Percentiles rank a stretch among this genome's conserved stretches.
Conservation (phyloP, 2,113 vertebrate species). For the Tupaia chinensis region DNA sequence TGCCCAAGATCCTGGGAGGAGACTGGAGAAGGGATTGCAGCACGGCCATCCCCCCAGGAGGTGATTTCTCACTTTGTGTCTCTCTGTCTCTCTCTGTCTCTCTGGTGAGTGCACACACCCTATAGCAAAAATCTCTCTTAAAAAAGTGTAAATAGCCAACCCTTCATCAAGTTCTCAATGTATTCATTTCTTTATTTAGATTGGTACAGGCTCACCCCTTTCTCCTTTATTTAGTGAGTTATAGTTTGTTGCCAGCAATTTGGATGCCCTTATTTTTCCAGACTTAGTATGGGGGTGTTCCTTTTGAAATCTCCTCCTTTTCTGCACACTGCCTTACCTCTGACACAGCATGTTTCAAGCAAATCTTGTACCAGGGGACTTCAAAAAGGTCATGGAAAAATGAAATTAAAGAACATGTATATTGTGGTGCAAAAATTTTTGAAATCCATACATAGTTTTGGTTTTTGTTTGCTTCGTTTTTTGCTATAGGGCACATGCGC, state of each 20-base stretch:
- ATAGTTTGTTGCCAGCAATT: neutral
- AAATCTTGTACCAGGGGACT: neutral
- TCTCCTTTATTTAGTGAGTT: neutral
- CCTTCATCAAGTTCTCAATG: neutral
- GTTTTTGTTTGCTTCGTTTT: too few species aligned
- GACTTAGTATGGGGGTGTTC: neutral
- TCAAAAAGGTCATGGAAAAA: too few species aligned
- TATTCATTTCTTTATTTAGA: neutral
- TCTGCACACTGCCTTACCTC: neutral
- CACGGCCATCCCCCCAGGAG: too few species aligned
- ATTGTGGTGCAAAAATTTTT: too few species aligned
- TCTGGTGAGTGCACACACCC: too few species aligned
- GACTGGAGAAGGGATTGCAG: too few species aligned
- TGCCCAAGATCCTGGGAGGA: too few species aligned
- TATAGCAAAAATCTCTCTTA: neutral
- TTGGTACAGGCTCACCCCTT: neutral
- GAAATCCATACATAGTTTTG: too few species aligned
- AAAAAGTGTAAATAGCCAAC: neutral
- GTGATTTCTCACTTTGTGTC: too few species aligned
- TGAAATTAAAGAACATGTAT: too few species aligned
- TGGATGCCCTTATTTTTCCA: neutral
- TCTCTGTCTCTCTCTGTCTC: too few species aligned
- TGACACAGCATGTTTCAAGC: neutral
- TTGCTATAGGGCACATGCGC: too few species aligned
- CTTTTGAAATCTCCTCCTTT: neutral